phyloP scores from a whole-genome alignment of 2,888 invertebrate genomes.

The Eumerus sabulonum region DNA sequence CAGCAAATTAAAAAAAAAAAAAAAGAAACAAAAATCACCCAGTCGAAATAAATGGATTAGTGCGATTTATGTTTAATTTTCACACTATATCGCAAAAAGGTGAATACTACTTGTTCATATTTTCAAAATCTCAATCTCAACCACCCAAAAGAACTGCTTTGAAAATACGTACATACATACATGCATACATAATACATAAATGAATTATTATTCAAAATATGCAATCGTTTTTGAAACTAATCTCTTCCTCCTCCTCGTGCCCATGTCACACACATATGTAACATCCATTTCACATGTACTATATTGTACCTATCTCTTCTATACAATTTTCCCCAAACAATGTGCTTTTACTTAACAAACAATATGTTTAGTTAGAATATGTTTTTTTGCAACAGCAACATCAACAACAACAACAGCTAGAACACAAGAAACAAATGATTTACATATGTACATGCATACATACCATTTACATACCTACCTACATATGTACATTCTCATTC shows the following conservation, averaged over 20 bases:
- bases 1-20: slow-evolving; percentile 22
- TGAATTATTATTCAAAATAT: no score
- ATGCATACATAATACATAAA: no score
- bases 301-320: no score
- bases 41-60: slow-evolving; percentile 65
- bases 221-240: no score
- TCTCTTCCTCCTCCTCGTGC: slow-evolving; percentile 51
- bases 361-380: slow-evolving; percentile 2
- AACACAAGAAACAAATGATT: slow-evolving; percentile 43
- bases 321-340: slow-evolving; percentile 16
- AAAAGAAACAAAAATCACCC: slow-evolving; percentile 35
- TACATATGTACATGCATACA: slow-evolving; percentile 15
- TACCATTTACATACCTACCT: slow-evolving; percentile 5
- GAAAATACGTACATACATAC: slow-evolving; percentile 24
- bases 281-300: no score
- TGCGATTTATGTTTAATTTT: slow-evolving; percentile 67
- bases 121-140: slow-evolving; percentile 27
- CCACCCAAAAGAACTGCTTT: slow-evolving; percentile 15
- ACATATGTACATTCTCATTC: neutral
- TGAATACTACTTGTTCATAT: slow-evolving; percentile 54
- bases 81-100: slow-evolving; percentile 67
- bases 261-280: no score
- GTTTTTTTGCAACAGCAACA: slow-evolving; percentile 6
- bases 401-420: slow-evolving; percentile 32
- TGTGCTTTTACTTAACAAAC: slow-evolving; percentile 28